These are phyloP conservation scores for Folsomia candida DNA, from an alignment of 2,888 invertebrate genomes.

Conservation along the genomic window DNA sequence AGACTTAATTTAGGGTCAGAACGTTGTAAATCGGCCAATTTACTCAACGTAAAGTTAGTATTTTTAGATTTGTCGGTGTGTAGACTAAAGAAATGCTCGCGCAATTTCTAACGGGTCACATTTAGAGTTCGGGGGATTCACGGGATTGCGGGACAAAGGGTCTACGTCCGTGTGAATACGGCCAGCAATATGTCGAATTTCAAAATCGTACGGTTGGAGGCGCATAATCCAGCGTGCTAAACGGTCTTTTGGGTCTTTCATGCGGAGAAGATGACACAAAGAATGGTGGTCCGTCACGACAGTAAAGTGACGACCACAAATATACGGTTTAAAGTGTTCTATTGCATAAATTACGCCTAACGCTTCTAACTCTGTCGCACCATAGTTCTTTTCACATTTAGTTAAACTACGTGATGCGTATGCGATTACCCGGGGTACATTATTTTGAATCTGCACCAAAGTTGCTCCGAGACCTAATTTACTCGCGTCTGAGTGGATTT, in stretches of 20 bases:
- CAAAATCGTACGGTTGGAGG: constrained; percentile 34
- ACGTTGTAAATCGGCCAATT: too few species aligned
- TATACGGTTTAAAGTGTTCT: too few species aligned
- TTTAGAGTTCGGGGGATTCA: constrained; percentile 9
- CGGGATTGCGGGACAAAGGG: too few species aligned
- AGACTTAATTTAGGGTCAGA: too few species aligned
- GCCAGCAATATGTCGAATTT: too few species aligned
- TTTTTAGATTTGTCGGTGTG: not conserved
- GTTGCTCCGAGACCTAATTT: too few species aligned
- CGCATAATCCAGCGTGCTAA: constrained; percentile 36
- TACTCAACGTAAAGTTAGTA: too few species aligned
- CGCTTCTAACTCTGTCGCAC: constrained; percentile 54
- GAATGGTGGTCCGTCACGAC: constrained; percentile 54
- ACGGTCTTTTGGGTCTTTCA: constrained; percentile 34
- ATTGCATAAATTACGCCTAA: too few species aligned
- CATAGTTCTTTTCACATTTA: constrained; percentile 53
- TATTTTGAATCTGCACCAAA: too few species aligned
- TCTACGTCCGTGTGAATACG: too few species aligned
- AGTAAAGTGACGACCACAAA: too few species aligned
- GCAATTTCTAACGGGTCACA: not conserved
- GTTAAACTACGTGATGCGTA: constrained; percentile 20
- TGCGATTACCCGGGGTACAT: constrained; percentile 21
- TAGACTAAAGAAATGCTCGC: not conserved
- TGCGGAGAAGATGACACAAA: constrained; percentile 39
- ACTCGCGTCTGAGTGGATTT: too few species aligned